A percentile compares a stretch with the other conserved stretches of the same genome.
phyloP scores from a whole-genome alignment of 2,113 vertebrate genomes.

The Colius striatus region DNA sequence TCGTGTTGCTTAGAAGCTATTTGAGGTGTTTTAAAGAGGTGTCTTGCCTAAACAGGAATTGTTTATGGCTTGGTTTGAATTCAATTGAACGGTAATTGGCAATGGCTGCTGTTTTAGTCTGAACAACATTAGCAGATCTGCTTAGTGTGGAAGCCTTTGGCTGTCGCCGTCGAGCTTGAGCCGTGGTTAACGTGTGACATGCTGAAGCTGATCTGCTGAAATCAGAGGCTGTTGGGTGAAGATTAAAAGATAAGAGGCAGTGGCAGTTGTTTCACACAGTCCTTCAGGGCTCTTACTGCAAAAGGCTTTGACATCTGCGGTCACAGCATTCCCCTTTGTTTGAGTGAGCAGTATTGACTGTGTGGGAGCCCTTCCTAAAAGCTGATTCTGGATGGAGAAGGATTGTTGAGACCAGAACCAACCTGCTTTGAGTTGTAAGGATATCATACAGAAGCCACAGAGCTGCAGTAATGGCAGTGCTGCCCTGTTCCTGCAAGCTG shows the following conservation, averaged over 20 bases:
- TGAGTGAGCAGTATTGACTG: accelerated
- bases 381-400: not conserved
- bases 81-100: not conserved
- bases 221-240: not conserved
- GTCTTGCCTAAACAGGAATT: not conserved
- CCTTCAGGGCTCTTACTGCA: not conserved
- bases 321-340: accelerated
- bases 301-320: not conserved
- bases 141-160: not conserved
- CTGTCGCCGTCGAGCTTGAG: not conserved
- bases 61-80: not conserved
- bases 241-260: not conserved
- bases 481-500: not conserved
- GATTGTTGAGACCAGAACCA: not conserved
- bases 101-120: not conserved
- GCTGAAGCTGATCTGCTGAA: not conserved
- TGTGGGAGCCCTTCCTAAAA: not conserved
- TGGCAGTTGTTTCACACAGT: accelerated
- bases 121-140: not conserved
- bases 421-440: not conserved
- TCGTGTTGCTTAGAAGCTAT: not conserved
- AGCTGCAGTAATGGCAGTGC: accelerated
- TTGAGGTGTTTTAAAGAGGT: not conserved
- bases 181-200: not conserved
- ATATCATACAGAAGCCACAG: accelerated